phyloP scores from a whole-genome alignment of 2,888 invertebrate genomes.

The Abrostola tripartita region DNA sequence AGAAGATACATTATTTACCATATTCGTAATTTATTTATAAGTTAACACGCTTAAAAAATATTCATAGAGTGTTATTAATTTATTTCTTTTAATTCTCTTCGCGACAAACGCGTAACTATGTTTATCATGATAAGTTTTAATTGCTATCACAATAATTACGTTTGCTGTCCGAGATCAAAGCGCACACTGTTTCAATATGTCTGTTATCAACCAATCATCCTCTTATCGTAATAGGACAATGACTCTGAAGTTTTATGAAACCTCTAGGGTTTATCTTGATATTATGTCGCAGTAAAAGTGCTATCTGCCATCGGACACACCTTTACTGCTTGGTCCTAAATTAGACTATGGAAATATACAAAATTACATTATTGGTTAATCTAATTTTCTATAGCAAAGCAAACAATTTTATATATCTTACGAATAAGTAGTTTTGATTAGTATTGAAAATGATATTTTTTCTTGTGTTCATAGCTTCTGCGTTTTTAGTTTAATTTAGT shows the following conservation, averaged over 20 bases:
- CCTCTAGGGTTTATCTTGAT: constrained; percentile 50
- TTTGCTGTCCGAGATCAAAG: constrained; percentile 60
- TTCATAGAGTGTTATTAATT: constrained; percentile 30
- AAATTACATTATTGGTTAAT: too few species aligned
- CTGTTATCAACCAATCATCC: constrained; percentile 66
- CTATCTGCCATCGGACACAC: constrained; percentile 15
- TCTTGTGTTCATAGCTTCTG: too few species aligned
- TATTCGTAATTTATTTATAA: constrained; percentile 9
- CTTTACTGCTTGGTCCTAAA: not conserved
- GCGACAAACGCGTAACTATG: constrained; percentile 45
- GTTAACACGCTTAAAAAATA: constrained; percentile 5
- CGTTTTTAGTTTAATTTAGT: too few species aligned
- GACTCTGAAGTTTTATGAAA: constrained; percentile 66
- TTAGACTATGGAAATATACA: not conserved
- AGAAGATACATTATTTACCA: not conserved
- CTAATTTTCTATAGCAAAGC: too few species aligned
- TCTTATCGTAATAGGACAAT: constrained; percentile 69
- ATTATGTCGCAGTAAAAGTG: constrained; percentile 31
- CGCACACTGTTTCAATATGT: constrained; percentile 58
- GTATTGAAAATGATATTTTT: too few species aligned
- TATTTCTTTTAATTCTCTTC: constrained; percentile 34
- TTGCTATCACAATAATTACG: constrained; percentile 58
- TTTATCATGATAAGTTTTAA: constrained; percentile 57
- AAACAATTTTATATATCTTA: too few species aligned
- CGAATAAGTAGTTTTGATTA: too few species aligned